Conservation (phyloP, 2,113 vertebrate species). For the Syngnathoides biaculeatus region DNA sequence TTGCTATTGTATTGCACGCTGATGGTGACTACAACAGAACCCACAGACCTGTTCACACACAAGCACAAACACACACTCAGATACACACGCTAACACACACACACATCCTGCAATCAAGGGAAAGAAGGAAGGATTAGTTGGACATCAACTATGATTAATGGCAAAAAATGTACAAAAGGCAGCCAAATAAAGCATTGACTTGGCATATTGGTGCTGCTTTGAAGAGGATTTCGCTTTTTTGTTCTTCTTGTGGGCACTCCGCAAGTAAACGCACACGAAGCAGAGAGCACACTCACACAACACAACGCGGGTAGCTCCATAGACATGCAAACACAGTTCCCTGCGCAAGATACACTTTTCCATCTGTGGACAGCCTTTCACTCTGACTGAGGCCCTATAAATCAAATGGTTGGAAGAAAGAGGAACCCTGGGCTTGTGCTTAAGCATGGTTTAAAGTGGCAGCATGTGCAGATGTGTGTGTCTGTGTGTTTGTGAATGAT, state of each 20-base stretch:
- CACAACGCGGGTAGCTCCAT: conserved; percentile 12
- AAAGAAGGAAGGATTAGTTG: conserved; percentile 53
- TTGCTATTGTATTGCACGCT: conserved; percentile 19
- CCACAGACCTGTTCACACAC: conserved; percentile 22
- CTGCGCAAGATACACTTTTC: conserved; percentile 28
- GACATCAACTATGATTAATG: conserved; percentile 66
- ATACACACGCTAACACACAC: not conserved
- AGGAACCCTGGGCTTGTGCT: not conserved
- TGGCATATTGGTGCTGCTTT: conserved; percentile 40
- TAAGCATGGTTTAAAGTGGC: conserved; percentile 2
- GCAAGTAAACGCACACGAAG: conserved; percentile 13
- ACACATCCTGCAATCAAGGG: conserved; percentile 42
- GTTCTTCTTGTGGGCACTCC: conserved; percentile 6
- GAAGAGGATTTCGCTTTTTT: conserved; percentile 42
- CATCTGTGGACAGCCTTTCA: conserved; percentile 42
- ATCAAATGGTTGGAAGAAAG: conserved; percentile 37
- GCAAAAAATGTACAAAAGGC: conserved; percentile 39
- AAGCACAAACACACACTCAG: not conserved
- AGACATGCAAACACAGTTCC: conserved; percentile 12
- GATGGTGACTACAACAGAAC: conserved; percentile 30
- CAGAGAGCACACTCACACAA: conserved; percentile 2
- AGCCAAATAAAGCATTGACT: conserved; percentile 55
- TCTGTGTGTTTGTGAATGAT: conserved; percentile 29
- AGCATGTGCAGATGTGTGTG: conserved; percentile 12
- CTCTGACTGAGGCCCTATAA: conserved; percentile 34